Evolutionary conservation across 2,888 invertebrate genomes (phyloP).

Genomic region (Drosophila algonquin): DNA sequence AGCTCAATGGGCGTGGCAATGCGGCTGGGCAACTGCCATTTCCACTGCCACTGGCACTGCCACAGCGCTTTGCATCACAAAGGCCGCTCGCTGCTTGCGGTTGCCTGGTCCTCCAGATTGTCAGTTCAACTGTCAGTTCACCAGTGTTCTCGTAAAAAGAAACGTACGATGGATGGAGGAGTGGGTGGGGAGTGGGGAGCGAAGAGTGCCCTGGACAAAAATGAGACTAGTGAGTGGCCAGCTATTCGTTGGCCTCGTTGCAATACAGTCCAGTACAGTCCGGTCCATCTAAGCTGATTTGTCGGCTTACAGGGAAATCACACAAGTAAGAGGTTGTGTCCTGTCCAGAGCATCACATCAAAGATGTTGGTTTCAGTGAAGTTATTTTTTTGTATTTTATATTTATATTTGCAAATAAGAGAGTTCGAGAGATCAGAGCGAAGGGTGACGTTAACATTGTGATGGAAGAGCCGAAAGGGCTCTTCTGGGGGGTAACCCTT

Average conservation of each 20-base stretch:
- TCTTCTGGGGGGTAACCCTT: too few species aligned
- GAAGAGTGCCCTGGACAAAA: constrained; percentile 2
- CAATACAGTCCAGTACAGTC: constrained; percentile 22
- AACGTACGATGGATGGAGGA: constrained; percentile 12
- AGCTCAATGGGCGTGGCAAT: constrained; percentile 32
- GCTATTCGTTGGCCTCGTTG: neutral
- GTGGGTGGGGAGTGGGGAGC: neutral
- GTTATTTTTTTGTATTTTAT: too few species aligned
- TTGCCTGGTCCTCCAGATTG: constrained; percentile 70
- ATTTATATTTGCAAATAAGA: too few species aligned
- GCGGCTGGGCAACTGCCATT: constrained; percentile 3
- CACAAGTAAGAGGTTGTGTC: constrained; percentile 58
- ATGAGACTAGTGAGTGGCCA: neutral
- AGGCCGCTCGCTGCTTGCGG: constrained; percentile 50
- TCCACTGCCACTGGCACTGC: neutral
- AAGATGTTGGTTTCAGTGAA: neutral
- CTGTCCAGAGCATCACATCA: constrained; percentile 37
- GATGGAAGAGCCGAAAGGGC: too few species aligned
- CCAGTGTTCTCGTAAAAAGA: constrained; percentile 49
- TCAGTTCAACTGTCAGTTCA: constrained; percentile 79
- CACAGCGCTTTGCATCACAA: constrained; percentile 69
- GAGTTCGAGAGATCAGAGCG: too few species aligned
- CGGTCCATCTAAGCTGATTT: constrained; percentile 72
- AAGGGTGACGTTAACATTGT: too few species aligned
- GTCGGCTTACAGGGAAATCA: constrained; percentile 69